Evolutionary conservation across 2,797 vertebrate species (phyloP).

Genomic region (Sebastiscus tertius): DNA sequence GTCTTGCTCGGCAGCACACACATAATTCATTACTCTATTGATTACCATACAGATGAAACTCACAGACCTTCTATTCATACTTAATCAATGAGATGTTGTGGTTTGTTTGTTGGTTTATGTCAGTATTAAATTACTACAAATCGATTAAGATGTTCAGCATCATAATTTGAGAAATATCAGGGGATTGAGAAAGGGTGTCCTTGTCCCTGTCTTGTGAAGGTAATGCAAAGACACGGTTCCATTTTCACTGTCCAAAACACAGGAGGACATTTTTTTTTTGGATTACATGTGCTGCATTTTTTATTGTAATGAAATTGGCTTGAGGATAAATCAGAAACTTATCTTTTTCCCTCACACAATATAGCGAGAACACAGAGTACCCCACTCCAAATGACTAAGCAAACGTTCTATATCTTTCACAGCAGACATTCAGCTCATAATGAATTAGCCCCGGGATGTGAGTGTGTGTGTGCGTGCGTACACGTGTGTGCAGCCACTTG

Average conservation of each 20-base stretch:
- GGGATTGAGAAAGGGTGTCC: background rate
- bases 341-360: constrained; percentile 26
- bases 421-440: constrained; percentile 56
- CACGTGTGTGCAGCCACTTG: background rate
- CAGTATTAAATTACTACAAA: constrained; percentile 53
- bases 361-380: constrained; percentile 23
- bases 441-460: constrained; percentile 39
- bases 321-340: constrained; percentile 45
- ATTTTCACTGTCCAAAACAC: constrained; percentile 1
- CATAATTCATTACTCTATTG: constrained; percentile 67
- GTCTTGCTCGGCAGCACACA: constrained; percentile 23
- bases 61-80: constrained; percentile 29
- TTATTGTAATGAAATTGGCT: constrained; percentile 38
- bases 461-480: constrained; percentile 1
- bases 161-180: constrained; percentile 10
- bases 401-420: constrained; percentile 50
- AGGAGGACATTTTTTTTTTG: constrained; percentile 2
- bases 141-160: constrained; percentile 41
- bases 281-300: background rate
- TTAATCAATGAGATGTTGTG: constrained; percentile 55
- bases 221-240: background rate
- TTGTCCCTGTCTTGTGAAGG: background rate
- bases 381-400: constrained; percentile 42
- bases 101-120: constrained; percentile 48
- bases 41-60: constrained; percentile 61